Evolutionary conservation across 2,797 vertebrate genomes (phyloP), one percentile per base, ranked within the genome.

Genomic region (Halcyon badia): DNA sequence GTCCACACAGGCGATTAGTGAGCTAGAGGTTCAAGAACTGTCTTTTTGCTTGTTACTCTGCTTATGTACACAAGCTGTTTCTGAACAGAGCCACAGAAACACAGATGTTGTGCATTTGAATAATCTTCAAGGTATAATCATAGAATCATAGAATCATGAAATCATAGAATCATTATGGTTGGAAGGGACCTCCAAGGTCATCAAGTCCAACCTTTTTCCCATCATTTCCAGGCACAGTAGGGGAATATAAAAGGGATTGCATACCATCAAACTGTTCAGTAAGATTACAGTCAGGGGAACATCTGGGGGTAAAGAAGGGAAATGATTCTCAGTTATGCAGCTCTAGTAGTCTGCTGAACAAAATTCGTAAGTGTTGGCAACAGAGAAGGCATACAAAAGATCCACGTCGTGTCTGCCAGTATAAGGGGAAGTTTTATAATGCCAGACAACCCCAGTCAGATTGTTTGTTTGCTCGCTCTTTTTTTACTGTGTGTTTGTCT

Each of bases 91-190:
- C 2, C 48, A 72, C 25, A 68, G n/a, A 86, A 91, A 81, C 14
- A 86, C 30, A 76, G 42, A 81, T 24, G 33, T 5, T 87, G 31
- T 61, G 11, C 5, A 48, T 69, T 79, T 81, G 66, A 58, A 70
- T 56, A 62, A 68, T 51, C 35, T 90, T 72, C 87, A 83, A 80
- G 22, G 75, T 66, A 35, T 84, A 91, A 66, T 51, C 19, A n/a
- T n/a, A n/a, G n/a, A n/a, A n/a, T n/a, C n/a, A n/a, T n/a, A n/a
- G n/a, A n/a, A n/a, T n/a, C n/a, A n/a, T n/a, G n/a, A n/a, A n/a
- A n/a, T n/a, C n/a, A n/a, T n/a, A n/a, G n/a, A n/a, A n/a, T n/a
- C n/a, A n/a, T n/a, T n/a, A n/a, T n/a, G n/a, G n/a, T n/a, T n/a
- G n/a, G n/a, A n/a, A n/a, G n/a, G n/a, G n/a, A n/a, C n/a, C n/a